Conservation (phyloP, 1,140 invertebrate species). For the Rhopalosiphum maidis region DNA sequence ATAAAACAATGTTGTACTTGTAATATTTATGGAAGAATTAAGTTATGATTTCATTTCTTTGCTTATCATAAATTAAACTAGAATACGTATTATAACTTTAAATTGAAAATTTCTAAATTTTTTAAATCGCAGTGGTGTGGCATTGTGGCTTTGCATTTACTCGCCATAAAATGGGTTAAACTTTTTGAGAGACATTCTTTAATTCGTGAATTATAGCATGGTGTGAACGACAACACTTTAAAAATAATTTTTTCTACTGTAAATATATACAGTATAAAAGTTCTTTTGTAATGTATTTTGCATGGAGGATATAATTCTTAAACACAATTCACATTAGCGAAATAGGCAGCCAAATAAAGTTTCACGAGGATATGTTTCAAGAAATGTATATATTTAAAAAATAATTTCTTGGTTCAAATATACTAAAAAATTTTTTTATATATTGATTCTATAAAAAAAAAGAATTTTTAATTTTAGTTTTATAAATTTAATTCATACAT, state of each 20-base stretch:
- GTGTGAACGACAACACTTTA: not conserved
- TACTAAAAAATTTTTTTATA: too few relatives aligned
- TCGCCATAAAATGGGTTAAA: not conserved
- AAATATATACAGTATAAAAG: not conserved
- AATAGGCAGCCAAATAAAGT: not conserved
- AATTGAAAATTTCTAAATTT: not conserved
- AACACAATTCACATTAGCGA: slow-evolving; percentile 1
- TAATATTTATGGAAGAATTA: not conserved
- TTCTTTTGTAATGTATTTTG: not conserved
- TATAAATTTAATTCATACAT: too few relatives aligned
- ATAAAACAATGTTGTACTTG: not conserved
- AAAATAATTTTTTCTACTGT: not conserved
- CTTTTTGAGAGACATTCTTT: not conserved
- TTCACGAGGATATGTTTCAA: not conserved
- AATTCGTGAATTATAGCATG: not conserved
- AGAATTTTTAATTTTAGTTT: too few relatives aligned
- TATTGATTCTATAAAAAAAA: too few relatives aligned
- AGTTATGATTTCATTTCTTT: not conserved
- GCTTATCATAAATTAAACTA: not conserved
- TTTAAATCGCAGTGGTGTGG: not conserved
- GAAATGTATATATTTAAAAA: not conserved
- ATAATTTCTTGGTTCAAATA: not conserved
- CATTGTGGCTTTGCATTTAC: not conserved
- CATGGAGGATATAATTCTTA: not conserved
- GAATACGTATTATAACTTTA: not conserved